Evolutionary conservation across 35 echinoderm and acorn worm species (phyloP).

Genomic region (Anneissia japonica): DNA sequence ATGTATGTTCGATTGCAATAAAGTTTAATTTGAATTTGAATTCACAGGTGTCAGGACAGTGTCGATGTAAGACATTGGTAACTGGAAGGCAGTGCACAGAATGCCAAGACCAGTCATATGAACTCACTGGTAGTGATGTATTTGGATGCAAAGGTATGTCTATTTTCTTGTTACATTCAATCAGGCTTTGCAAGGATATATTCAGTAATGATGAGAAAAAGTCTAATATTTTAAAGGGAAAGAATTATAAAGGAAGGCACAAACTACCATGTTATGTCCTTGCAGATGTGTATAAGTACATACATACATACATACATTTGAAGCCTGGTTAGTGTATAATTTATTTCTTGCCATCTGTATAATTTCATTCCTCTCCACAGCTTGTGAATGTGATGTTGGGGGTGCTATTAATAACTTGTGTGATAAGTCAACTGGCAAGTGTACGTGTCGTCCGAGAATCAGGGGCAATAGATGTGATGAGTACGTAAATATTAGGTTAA

Average conservation of each 20-base stretch:
- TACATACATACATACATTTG: too few relatives aligned
- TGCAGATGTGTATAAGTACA: too few relatives aligned
- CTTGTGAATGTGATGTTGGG: slow-evolving; percentile 96
- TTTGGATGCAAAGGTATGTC: slow-evolving; percentile 83
- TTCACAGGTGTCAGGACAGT: slow-evolving; percentile 75
- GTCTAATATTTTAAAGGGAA: too few relatives aligned
- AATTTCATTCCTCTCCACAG: slow-evolving; percentile 49
- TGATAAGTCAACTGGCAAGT: slow-evolving; percentile 79
- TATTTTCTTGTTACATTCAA: not conserved
- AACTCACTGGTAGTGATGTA: slow-evolving; percentile 38
- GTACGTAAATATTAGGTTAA: slow-evolving; percentile 51
- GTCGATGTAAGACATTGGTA: slow-evolving; percentile 73
- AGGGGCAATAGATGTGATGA: slow-evolving; percentile 68
- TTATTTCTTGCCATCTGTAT: too few relatives aligned
- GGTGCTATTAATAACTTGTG: slow-evolving; percentile 71
- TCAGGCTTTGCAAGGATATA: too few relatives aligned
- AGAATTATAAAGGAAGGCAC: too few relatives aligned
- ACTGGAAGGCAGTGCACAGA: slow-evolving; percentile 60
- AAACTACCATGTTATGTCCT: too few relatives aligned
- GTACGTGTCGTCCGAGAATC: slow-evolving; percentile 74
- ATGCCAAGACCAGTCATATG: slow-evolving; percentile 67
- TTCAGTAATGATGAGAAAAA: too few relatives aligned
- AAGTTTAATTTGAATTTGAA: too few relatives aligned
- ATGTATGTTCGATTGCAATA: too few relatives aligned
- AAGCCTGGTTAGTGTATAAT: too few relatives aligned